These are phyloP conservation scores for Spodoptera exigua DNA, from an alignment of 2,888 invertebrate species.

Conservation along the genomic window DNA sequence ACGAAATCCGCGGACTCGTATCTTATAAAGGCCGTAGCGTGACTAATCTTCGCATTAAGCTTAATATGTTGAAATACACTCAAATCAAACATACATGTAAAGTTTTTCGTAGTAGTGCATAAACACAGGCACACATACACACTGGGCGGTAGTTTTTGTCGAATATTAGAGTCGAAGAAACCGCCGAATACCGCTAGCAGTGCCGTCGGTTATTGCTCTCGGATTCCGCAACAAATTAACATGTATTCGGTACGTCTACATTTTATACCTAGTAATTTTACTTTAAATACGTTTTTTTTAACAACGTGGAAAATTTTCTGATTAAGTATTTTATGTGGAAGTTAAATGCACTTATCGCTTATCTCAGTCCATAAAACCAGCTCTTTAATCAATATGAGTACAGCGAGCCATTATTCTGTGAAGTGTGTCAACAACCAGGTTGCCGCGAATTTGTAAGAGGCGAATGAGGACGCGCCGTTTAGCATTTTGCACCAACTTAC, in stretches of 20 bases:
- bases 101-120: conserved; percentile 68
- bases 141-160: conserved; percentile 80
- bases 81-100: conserved; percentile 71
- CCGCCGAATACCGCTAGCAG: conserved; percentile 87
- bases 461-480: conserved; percentile 68
- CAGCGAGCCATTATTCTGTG: conserved; percentile 50
- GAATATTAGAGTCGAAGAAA: conserved; percentile 86
- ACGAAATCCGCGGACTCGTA: conserved; percentile 62
- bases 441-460: conserved; percentile 47
- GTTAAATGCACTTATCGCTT: conserved; percentile 23
- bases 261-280: conserved; percentile 85
- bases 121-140: conserved; percentile 68
- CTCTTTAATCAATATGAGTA: conserved; percentile 46
- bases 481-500: conserved; percentile 64
- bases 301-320: conserved; percentile 42
- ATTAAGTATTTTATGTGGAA: conserved; percentile 46
- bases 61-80: conserved; percentile 80
- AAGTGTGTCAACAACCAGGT: conserved; percentile 63
- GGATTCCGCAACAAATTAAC: conserved; percentile 89
- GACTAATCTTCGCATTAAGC: conserved; percentile 81
- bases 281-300: conserved; percentile 76
- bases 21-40: conserved; percentile 74
- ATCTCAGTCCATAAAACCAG: conserved; percentile 24
- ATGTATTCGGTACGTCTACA: conserved; percentile 88
- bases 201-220: conserved; percentile 88